Conservation (phyloP, 2,888 invertebrate genomes). For the Ophion obscuratus region DNA sequence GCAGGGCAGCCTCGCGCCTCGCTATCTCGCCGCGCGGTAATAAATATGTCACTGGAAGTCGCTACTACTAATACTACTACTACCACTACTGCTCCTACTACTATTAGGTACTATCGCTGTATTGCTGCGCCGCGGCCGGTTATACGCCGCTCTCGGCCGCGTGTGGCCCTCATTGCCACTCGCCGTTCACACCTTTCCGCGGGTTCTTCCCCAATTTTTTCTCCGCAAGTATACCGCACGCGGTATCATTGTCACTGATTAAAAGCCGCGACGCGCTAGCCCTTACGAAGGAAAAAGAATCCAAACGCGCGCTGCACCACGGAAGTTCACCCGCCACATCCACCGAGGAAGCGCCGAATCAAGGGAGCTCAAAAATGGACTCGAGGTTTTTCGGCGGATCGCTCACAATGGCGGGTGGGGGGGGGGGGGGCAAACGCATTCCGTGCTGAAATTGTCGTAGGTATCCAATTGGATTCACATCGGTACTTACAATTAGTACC, state of each 20-base stretch:
- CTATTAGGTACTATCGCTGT: not conserved
- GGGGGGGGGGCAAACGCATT: no score
- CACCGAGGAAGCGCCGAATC: no score
- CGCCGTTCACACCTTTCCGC: constrained; percentile 54
- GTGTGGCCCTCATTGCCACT: constrained; percentile 41
- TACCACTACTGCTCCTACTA: constrained; percentile 34
- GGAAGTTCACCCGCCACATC: no score
- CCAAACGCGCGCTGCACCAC: no score
- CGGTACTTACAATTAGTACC: no score
- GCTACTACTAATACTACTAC: constrained; percentile 57
- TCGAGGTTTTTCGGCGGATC: no score
- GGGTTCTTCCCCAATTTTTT: constrained; percentile 28
- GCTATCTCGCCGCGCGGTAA: constrained; percentile 75
- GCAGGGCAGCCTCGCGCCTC: constrained; percentile 64
- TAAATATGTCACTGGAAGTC: constrained; percentile 71
- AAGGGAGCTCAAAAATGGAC: no score
- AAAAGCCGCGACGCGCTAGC: not conserved
- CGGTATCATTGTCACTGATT: not conserved
- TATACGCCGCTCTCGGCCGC: constrained; percentile 28
- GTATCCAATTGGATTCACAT: no score
- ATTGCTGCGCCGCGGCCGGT: constrained; percentile 51
- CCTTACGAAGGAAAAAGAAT: not conserved
- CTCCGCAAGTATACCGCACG: not conserved
- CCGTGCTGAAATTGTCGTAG: no score
- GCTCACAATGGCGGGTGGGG: no score